Evolutionary conservation across 2,797 vertebrate genomes (phyloP).

Genomic region (Phoebastria nigripes): DNA sequence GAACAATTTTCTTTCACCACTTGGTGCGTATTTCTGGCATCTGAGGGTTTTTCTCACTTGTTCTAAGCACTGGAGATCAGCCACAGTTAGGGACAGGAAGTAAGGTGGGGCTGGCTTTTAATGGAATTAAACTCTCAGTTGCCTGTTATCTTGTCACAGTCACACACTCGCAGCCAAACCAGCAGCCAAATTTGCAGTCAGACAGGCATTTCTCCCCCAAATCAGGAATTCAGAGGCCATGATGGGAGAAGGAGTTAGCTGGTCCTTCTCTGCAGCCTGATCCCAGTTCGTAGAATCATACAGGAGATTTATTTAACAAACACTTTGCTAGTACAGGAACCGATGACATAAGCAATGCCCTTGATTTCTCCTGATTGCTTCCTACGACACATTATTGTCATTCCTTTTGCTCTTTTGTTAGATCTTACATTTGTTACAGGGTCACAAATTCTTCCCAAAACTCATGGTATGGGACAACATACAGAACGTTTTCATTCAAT

Average conservation of each 20-base stretch:
- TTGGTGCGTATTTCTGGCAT: constrained; percentile 42
- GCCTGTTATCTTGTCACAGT: constrained; percentile 41
- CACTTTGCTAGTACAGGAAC: background rate
- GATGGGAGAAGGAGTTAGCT: background rate
- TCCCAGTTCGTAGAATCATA: background rate
- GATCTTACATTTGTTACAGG: background rate
- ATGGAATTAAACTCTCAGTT: constrained; percentile 49
- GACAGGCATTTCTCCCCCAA: background rate
- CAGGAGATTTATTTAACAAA: background rate
- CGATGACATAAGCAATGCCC: background rate
- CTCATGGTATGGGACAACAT: background rate
- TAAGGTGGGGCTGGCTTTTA: constrained; percentile 33
- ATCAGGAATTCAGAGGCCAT: background rate
- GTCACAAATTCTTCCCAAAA: background rate
- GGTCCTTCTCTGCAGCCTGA: background rate
- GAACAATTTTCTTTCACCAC: background rate
- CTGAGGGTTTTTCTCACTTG: background rate
- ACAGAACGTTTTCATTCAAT: background rate
- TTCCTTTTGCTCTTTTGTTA: background rate
- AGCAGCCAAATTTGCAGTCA: constrained; percentile 16
- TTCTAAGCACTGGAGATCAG: constrained; percentile 28
- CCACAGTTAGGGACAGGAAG: background rate
- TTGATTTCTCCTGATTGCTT: constrained; percentile 11
- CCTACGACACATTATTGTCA: background rate
- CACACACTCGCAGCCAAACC: background rate